phyloP scores from a whole-genome alignment of 2,888 invertebrate genomes.

The Thera obeliscata region DNA sequence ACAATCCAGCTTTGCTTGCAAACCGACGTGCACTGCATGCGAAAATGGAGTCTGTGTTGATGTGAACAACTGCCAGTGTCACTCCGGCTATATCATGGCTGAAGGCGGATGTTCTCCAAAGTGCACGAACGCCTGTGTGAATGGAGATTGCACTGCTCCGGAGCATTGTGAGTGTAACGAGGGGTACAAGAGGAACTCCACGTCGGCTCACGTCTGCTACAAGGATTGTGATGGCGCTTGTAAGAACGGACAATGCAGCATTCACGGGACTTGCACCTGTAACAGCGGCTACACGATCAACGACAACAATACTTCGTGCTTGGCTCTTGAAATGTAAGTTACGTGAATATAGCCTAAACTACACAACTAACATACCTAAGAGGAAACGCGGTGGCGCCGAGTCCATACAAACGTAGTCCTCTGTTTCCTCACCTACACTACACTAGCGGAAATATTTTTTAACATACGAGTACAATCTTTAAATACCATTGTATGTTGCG shows the following conservation, averaged over 20 bases:
- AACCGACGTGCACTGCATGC: conserved; percentile 15
- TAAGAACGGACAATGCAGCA: conserved; percentile 52
- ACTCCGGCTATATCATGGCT: conserved; percentile 22
- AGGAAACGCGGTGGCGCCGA: too few species aligned
- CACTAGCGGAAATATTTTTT: too few species aligned
- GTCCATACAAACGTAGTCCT: too few species aligned
- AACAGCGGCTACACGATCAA: conserved; percentile 44
- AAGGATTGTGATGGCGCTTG: conserved; percentile 55
- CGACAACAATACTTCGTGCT: conserved; percentile 50
- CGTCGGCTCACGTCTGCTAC: conserved; percentile 46
- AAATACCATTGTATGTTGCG: too few species aligned
- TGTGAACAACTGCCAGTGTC: conserved; percentile 18
- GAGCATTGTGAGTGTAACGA: conserved; percentile 30
- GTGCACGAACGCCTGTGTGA: conserved; percentile 19
- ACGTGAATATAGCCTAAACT: too few species aligned
- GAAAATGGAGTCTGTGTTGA: conserved; percentile 15
- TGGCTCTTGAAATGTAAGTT: conserved; percentile 53
- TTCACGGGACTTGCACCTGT: conserved; percentile 55
- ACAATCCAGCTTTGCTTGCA: conserved; percentile 9
- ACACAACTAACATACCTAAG: too few species aligned
- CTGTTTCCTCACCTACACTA: too few species aligned
- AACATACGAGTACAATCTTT: too few species aligned
- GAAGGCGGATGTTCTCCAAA: conserved; percentile 20
- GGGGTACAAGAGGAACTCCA: conserved; percentile 37
- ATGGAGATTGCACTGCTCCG: conserved; percentile 31